A percentile compares a stretch with the other conserved stretches of the same genome.
These are phyloP conservation scores for Lethrus apterus DNA, from an alignment of 1,140 invertebrate species.

Conservation along the genomic window DNA sequence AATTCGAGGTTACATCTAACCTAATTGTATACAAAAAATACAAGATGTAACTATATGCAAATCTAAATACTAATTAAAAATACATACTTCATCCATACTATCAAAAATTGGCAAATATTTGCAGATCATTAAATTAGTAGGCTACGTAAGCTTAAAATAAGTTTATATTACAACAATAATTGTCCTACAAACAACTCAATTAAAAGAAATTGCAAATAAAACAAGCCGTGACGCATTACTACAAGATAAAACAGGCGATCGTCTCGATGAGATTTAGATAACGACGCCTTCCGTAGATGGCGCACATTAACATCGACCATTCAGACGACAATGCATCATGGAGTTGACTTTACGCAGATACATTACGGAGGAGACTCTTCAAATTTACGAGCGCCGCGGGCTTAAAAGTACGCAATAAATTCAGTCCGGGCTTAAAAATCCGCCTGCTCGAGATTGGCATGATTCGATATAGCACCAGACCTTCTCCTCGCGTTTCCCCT, in stretches of 20 bases:
- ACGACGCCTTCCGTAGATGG: constrained; percentile 13
- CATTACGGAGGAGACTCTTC: constrained; percentile 21
- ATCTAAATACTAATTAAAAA: too few relatives aligned
- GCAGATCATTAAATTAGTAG: too few relatives aligned
- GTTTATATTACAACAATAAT: too few relatives aligned
- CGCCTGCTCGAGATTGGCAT: constrained; percentile 30
- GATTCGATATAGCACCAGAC: constrained; percentile 29
- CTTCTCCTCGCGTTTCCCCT: constrained; percentile 15
- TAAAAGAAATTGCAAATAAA: constrained; percentile 11
- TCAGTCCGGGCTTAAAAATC: constrained; percentile 25
- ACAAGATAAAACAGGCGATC: constrained; percentile 12
- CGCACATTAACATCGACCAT: constrained; percentile 19
- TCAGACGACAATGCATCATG: constrained; percentile 23
- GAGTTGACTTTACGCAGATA: constrained; percentile 24
- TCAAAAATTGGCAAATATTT: too few relatives aligned
- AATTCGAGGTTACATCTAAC: too few relatives aligned
- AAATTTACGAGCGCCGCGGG: constrained; percentile 31
- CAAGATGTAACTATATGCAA: too few relatives aligned
- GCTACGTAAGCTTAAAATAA: too few relatives aligned
- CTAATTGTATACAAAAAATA: too few relatives aligned
- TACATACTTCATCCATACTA: too few relatives aligned
- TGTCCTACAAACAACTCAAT: constrained; percentile 12
- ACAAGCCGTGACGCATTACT: constrained; percentile 10
- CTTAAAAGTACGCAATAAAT: constrained; percentile 35
- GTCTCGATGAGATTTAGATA: constrained; percentile 19